These are phyloP conservation scores for Iguana delicatissima DNA, from an alignment of 2,797 vertebrate species.

Conservation along the genomic window DNA sequence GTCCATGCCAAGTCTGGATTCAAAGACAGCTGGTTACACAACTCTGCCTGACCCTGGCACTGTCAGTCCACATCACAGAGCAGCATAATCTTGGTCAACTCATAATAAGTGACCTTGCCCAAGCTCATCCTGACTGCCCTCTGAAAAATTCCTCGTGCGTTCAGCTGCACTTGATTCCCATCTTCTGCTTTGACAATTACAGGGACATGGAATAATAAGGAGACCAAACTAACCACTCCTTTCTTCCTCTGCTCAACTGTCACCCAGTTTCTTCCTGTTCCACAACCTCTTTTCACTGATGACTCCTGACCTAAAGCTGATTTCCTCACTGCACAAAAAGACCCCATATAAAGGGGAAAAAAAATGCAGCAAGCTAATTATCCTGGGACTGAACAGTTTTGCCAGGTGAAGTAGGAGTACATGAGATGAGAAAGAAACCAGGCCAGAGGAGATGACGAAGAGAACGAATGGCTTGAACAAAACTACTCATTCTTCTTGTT, in stretches of 20 bases:
- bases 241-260: background rate
- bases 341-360: background rate
- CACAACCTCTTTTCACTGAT: background rate
- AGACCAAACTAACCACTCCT: background rate
- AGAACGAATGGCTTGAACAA: background rate
- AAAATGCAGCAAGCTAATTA: background rate
- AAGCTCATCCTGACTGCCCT: background rate
- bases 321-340: background rate
- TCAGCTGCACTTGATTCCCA: background rate
- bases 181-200: background rate
- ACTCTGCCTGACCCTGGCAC: background rate
- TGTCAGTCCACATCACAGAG: background rate
- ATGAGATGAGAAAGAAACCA: background rate
- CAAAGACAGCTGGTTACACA: background rate
- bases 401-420: background rate
- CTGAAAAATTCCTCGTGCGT: background rate
- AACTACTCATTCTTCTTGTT: slow-evolving; percentile 20
- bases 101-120: background rate
- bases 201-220: background rate
- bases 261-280: background rate
- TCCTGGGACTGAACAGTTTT: background rate
- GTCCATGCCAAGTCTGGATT: background rate
- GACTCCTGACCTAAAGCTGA: background rate
- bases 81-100: background rate
- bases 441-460: background rate